Evolutionary conservation across 2,113 vertebrate species (phyloP).

Genomic region (Eclectus roratus): DNA sequence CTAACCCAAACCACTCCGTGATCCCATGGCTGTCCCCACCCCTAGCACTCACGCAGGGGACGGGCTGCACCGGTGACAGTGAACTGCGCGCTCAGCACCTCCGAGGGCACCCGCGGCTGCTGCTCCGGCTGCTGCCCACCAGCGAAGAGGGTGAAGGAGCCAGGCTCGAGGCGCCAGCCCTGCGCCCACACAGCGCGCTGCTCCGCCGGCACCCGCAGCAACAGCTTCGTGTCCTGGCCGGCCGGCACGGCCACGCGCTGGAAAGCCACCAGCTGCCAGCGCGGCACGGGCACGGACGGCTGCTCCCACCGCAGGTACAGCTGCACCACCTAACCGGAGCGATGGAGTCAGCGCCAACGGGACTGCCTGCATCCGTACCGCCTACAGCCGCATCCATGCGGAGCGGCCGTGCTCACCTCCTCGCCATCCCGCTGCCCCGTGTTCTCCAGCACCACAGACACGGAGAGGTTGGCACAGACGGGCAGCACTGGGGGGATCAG

Average conservation of each 20-base stretch:
- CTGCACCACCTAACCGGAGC: conserved; percentile 56
- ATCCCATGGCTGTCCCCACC: fast-evolving
- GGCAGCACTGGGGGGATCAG: not conserved
- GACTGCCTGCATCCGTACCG: not conserved
- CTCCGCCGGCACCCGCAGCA: not conserved
- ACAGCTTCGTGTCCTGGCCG: not conserved
- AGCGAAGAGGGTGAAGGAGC: conserved; percentile 55
- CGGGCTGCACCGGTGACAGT: not conserved
- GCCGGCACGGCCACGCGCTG: not conserved
- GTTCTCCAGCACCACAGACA: conserved; percentile 63
- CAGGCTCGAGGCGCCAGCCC: conserved; percentile 48
- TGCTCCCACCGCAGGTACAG: conserved; percentile 69
- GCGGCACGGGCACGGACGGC: conserved; percentile 35
- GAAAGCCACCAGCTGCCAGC: conserved; percentile 71
- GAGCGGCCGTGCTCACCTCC: conserved; percentile 36
- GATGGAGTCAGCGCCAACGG: fast-evolving
- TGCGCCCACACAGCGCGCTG: conserved; percentile 55
- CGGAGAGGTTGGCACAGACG: conserved; percentile 46
- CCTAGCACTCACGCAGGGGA: conserved; percentile 1
- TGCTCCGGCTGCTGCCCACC: conserved; percentile 66
- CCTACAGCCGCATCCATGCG: fast-evolving
- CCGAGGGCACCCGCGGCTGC: not conserved
- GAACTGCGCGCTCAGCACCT: conserved; percentile 6
- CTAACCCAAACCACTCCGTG: not conserved
- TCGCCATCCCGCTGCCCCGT: conserved; percentile 21